Conservation (phyloP, 2,888 invertebrate genomes). For the Dusona sp. region DNA sequence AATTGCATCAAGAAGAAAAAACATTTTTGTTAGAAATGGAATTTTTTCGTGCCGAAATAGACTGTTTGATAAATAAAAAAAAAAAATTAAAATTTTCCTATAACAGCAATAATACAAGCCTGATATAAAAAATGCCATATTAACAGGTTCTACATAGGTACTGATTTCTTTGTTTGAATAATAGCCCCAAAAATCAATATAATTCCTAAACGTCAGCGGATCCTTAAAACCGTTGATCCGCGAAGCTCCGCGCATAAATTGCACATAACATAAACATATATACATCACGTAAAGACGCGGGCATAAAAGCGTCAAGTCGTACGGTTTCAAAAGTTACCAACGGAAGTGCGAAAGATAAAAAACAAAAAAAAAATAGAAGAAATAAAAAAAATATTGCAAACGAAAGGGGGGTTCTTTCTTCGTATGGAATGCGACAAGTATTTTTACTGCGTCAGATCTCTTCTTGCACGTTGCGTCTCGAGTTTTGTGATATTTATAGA, state of each 20-base stretch:
- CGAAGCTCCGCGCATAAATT: conserved; percentile 29
- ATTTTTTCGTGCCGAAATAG: too few species aligned
- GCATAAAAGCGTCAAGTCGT: conserved; percentile 12
- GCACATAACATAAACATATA: neutral
- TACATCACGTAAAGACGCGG: neutral
- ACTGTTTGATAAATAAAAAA: too few species aligned
- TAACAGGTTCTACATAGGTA: neutral
- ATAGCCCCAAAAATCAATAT: neutral
- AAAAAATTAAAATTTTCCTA: too few species aligned
- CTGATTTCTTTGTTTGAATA: neutral
- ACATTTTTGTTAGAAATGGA: too few species aligned
- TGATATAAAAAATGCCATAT: neutral
- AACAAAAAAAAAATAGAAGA: conserved; percentile 2
- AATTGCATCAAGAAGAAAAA: too few species aligned
- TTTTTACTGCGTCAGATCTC: conserved; percentile 58
- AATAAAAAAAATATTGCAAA: conserved; percentile 29
- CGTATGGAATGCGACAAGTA: conserved; percentile 58
- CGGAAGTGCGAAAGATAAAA: neutral
- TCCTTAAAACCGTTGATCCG: conserved; percentile 10
- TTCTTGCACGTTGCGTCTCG: conserved; percentile 45
- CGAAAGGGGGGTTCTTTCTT: conserved; percentile 2
- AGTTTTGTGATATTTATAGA: conserved; percentile 78
- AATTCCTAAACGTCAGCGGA: neutral
- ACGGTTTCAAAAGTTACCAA: conserved; percentile 22
- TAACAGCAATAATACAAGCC: neutral